Conservation (phyloP, 1,140 invertebrate genomes). For the Littorina saxatilis region DNA sequence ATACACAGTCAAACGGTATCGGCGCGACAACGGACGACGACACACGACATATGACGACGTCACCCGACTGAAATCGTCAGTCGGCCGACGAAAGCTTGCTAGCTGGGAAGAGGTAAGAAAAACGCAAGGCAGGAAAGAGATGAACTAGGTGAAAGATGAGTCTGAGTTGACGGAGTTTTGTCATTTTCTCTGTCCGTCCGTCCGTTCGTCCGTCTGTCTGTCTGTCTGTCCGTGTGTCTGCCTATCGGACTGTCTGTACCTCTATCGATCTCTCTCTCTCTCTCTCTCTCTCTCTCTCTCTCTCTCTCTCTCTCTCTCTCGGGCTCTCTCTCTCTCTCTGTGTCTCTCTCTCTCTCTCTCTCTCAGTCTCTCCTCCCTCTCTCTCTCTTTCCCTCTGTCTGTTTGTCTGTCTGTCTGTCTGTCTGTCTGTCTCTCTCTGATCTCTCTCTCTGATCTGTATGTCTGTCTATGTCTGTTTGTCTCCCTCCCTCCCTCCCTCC, state of each 20-base stretch:
- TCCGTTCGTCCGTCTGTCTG: conserved; percentile 1
- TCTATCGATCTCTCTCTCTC: background rate
- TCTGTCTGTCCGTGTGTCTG: background rate
- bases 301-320: conserved; percentile 16
- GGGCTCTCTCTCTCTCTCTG: background rate
- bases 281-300: background rate
- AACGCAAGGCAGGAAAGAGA: too few species aligned
- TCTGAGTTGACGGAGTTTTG: too few species aligned
- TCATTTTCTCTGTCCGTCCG: background rate
- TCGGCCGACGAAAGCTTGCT: too few species aligned
- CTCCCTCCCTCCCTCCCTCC: background rate
- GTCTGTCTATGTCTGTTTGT: background rate
- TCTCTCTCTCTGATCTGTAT: conserved; percentile 1
- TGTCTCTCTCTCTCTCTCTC: conserved; percentile 20
- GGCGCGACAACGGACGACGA: too few species aligned
- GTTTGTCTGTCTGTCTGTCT: background rate
- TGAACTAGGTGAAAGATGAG: too few species aligned
- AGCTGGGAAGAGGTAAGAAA: too few species aligned
- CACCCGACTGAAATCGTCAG: too few species aligned
- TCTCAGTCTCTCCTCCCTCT: conserved; percentile 25
- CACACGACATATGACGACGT: too few species aligned
- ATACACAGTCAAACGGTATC: too few species aligned
- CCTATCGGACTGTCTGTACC: background rate
- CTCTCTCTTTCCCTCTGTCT: conserved; percentile 5
- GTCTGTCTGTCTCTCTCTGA: background rate